Evolutionary conservation across 2,113 vertebrate genomes (phyloP).

Genomic region (Pterocles gutturalis): DNA sequence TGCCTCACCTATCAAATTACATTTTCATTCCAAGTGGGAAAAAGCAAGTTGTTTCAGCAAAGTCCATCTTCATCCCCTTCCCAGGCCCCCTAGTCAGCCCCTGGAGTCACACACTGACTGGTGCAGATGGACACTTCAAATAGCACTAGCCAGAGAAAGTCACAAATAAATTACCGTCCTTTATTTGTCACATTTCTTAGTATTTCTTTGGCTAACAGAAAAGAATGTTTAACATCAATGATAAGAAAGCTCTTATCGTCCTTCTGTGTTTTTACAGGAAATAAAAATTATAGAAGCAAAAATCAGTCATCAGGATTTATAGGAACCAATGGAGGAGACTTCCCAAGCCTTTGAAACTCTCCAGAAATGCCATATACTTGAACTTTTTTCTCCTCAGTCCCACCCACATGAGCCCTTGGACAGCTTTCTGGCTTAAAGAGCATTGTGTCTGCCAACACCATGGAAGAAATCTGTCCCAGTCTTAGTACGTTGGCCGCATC

Average conservation of each 20-base stretch:
- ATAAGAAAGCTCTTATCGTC: not conserved
- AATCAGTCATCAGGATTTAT: not conserved
- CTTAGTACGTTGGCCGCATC: not conserved
- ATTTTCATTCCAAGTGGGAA: not conserved
- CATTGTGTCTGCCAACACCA: not conserved
- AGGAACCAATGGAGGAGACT: not conserved
- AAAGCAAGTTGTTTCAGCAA: not conserved
- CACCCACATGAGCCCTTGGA: not conserved
- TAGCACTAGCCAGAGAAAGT: not conserved
- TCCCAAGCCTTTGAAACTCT: not conserved
- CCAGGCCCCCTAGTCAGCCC: not conserved
- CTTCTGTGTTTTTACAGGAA: not conserved
- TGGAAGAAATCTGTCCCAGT: not conserved
- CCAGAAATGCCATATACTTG: not conserved
- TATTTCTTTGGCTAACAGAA: not conserved
- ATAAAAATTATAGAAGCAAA: not conserved
- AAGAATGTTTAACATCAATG: not conserved
- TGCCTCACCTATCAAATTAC: not conserved
- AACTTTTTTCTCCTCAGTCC: not conserved
- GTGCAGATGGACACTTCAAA: not conserved
- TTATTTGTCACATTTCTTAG: not conserved
- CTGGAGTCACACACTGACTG: not conserved
- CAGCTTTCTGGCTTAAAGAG: not conserved
- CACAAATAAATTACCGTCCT: not conserved
- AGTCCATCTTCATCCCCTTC: not conserved